phyloP scores from a whole-genome alignment of 2,113 vertebrate genomes.

The Larimichthys polyactis region DNA sequence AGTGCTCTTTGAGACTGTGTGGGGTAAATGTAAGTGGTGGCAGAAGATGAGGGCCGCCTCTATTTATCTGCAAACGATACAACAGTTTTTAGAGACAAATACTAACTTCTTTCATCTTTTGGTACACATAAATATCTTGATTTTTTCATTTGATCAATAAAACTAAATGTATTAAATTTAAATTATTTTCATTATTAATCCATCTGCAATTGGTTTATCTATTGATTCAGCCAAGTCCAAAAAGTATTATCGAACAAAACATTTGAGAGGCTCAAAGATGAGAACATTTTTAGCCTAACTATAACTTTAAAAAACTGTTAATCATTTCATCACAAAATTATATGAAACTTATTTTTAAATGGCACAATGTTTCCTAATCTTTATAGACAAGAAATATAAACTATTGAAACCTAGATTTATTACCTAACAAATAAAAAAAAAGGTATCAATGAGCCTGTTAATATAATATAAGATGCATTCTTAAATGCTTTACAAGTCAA shows the following conservation, averaged over 20 bases:
- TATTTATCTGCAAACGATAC: slow-evolving; percentile 69
- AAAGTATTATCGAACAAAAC: background rate
- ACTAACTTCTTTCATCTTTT: background rate
- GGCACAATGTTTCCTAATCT: background rate
- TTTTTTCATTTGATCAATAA: background rate
- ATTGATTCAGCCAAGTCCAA: background rate
- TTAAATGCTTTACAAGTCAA: slow-evolving; percentile 45
- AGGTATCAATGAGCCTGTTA: background rate
- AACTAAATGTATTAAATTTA: background rate
- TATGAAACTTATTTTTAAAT: background rate
- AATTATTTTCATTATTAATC: background rate
- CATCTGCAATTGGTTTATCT: background rate
- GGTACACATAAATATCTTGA: background rate
- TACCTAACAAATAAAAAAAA: background rate
- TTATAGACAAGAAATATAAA: background rate
- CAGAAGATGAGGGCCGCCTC: slow-evolving; percentile 37
- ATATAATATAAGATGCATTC: slow-evolving; percentile 14
- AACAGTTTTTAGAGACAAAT: background rate
- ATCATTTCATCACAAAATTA: background rate
- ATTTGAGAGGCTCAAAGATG: no score
- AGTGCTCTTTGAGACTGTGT: slow-evolving; percentile 68
- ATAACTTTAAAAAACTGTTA: no score
- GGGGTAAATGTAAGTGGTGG: slow-evolving; percentile 68
- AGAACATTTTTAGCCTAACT: no score
- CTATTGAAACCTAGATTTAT: background rate